Conservation (phyloP, 1,140 invertebrate species). For the Augochlora pura region DNA sequence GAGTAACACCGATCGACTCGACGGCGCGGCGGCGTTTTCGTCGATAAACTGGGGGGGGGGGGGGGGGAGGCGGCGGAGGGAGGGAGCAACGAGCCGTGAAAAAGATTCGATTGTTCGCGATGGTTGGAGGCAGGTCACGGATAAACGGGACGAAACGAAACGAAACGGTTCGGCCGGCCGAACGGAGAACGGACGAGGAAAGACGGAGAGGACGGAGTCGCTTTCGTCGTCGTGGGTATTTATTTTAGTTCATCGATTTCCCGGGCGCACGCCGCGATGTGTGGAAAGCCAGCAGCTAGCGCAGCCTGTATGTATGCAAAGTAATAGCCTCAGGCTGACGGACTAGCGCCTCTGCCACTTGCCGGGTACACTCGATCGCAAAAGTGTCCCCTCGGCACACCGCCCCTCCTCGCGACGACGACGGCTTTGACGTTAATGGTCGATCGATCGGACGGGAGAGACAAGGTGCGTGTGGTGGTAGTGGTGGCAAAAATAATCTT, state of each 20-base stretch:
- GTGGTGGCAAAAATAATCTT: constrained; percentile 61
- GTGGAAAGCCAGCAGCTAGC: constrained; percentile 23
- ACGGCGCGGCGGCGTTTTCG: too few species aligned
- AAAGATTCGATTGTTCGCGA: neutral
- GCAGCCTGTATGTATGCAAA: constrained; percentile 56
- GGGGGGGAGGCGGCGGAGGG: too few species aligned
- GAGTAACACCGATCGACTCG: too few species aligned
- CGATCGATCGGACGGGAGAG: constrained; percentile 60
- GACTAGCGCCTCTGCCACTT: constrained; percentile 54
- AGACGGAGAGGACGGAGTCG: constrained; percentile 2
- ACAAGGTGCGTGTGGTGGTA: constrained; percentile 51
- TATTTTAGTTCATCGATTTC: constrained; percentile 68
- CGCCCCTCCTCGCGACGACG: too few species aligned
- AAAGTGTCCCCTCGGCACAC: constrained; percentile 48
- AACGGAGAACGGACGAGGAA: too few species aligned
- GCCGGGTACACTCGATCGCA: constrained; percentile 56
- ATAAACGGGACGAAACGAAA: neutral
- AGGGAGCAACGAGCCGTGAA: neutral
- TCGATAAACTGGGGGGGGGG: too few species aligned
- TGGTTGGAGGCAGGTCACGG: too few species aligned
- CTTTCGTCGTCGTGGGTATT: constrained; percentile 55
- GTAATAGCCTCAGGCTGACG: constrained; percentile 60
- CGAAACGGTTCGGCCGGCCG: neutral
- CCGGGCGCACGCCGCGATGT: constrained; percentile 31
- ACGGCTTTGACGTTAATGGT: constrained; percentile 64